A percentile compares a stretch with the other conserved stretches of the same genome.
Evolutionary conservation across 2,113 vertebrate genomes (phyloP).

Genomic region (Cepphus grylle): DNA sequence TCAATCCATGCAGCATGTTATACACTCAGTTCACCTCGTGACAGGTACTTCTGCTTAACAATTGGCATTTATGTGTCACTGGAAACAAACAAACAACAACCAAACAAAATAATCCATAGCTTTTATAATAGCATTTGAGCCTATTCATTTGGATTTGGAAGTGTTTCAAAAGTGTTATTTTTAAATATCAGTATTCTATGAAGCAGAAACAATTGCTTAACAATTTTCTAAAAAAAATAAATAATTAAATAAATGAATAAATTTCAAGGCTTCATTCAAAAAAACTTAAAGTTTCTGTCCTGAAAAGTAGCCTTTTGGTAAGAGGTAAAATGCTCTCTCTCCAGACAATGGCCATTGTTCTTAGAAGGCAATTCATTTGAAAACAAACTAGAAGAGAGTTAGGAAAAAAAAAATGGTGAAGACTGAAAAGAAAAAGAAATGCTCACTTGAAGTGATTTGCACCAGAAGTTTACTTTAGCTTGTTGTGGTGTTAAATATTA

Average conservation of each 20-base stretch:
- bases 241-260: neutral
- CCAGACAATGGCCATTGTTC: neutral
- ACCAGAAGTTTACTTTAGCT: neutral
- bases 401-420: neutral
- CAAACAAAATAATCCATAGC: neutral
- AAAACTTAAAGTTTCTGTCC: neutral
- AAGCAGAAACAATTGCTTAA: neutral
- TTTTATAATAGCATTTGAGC: neutral
- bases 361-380: neutral
- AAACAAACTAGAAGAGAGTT: neutral
- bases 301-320: neutral
- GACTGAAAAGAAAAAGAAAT: neutral
- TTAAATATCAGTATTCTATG: neutral
- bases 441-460: neutral
- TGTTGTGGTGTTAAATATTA: neutral
- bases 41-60: neutral
- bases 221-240: neutral
- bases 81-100: neutral
- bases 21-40: neutral
- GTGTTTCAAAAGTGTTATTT: neutral
- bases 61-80: rapidly evolving
- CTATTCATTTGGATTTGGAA: neutral
- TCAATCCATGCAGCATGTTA: neutral
- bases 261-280: neutral
- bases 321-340: neutral